Percentiles rank a stretch among this genome's conserved stretches.
Evolutionary conservation across 2,797 vertebrate genomes (phyloP).

Genomic region (Scarus forsteni): DNA sequence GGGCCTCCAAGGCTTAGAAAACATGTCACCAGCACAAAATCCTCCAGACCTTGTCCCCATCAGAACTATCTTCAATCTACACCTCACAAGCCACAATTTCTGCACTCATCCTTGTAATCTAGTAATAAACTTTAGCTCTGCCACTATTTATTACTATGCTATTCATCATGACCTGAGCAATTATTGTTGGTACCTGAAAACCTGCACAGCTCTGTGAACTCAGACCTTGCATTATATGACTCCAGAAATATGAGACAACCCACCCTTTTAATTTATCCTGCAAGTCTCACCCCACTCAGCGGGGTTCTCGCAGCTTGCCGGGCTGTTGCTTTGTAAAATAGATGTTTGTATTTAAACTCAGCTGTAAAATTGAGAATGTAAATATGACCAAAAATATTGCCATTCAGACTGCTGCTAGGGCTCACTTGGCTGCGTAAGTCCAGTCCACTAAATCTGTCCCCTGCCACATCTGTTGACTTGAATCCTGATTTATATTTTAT

Average conservation of each 20-base stretch:
- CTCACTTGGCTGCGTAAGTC: background rate
- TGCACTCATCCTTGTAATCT: constrained; percentile 21
- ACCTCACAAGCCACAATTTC: constrained; percentile 9
- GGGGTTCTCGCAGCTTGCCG: constrained; percentile 13
- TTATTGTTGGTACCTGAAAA: constrained; percentile 31
- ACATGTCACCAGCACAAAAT: background rate
- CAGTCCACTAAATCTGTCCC: background rate
- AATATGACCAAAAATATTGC: constrained; percentile 15
- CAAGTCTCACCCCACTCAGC: constrained; percentile 25
- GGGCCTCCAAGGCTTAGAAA: background rate
- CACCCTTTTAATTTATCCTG: constrained; percentile 33
- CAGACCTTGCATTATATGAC: constrained; percentile 26
- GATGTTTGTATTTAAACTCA: background rate
- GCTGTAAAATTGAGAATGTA: constrained; percentile 6
- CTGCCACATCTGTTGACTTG: constrained; percentile 6
- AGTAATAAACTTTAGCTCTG: constrained; percentile 39
- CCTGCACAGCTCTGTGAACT: constrained; percentile 30
- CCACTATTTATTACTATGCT: constrained; percentile 50
- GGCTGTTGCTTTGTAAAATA: constrained; percentile 9
- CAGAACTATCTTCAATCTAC: constrained; percentile 19
- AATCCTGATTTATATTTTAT: constrained; percentile 32
- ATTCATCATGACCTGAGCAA: constrained; percentile 30
- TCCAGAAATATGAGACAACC: constrained; percentile 22
- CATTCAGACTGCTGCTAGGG: background rate
- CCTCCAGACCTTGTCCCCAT: constrained; percentile 6